phyloP scores from a whole-genome alignment of 1,140 invertebrate species.

The Melipona quadrifasciata region DNA sequence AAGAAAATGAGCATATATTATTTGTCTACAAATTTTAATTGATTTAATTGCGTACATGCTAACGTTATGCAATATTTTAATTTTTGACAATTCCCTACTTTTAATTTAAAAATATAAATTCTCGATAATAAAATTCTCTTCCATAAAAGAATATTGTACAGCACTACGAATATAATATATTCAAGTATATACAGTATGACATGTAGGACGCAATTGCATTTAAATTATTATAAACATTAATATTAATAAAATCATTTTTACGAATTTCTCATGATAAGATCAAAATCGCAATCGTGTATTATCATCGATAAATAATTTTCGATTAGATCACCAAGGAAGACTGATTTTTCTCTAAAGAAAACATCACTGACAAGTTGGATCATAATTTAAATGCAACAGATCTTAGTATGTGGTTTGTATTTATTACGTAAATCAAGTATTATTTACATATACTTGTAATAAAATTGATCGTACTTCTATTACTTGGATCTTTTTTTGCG shows the following conservation, averaged over 20 bases:
- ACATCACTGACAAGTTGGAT: not conserved
- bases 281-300: not conserved
- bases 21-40: too few species aligned
- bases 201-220: not conserved
- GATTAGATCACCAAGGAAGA: not conserved
- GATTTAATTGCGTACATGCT: too few species aligned
- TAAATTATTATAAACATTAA: not conserved
- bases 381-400: not conserved
- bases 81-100: too few species aligned
- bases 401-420: constrained; percentile 14
- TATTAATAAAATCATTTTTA: not conserved
- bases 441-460: constrained; percentile 21
- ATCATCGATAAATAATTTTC: not conserved
- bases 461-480: constrained; percentile 18
- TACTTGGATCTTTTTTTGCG: constrained; percentile 22
- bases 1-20: too few species aligned
- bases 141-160: too few species aligned
- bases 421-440: constrained; percentile 26
- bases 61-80: too few species aligned
- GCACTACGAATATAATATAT: too few species aligned
- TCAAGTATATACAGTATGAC: not conserved
- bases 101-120: too few species aligned
- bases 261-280: not conserved
- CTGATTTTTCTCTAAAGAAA: not conserved
- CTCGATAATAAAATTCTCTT: too few species aligned